Base-by-base conservation (phyloP, 1,140 invertebrate genomes). In the Nasonia giraulti region DNA sequence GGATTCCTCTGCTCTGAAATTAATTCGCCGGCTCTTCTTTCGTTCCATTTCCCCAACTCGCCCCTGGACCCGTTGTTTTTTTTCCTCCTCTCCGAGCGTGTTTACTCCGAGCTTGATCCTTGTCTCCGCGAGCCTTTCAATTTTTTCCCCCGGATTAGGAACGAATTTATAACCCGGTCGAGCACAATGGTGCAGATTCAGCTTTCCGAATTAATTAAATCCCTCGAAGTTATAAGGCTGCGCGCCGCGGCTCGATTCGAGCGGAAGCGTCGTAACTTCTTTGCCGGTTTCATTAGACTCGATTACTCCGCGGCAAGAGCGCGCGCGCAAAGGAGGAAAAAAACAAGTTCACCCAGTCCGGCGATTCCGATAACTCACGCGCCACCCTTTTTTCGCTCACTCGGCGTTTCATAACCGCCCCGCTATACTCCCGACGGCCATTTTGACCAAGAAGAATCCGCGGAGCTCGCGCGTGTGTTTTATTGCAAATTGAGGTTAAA, bases 401-500 rank as follows among this genome's bases (percentile, higher is more conserved):
- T 33, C 73, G 37, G 6, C 50, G 23, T 71, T 47, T 44, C 79
- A 69, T 79, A 79, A 79, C 77, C 50, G n/a, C 20, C 23, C 12
- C 44, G 2, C 76, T 31, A 27, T 27, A 27, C 3, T 40, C 62
- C 55, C 40, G 8, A n/a, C 79, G 27, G 68, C 76, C 77, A 87
- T 88, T 88, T 80, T 78, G 40, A 44, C 77, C 17, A 85, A 82
- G 83, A 87, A 88, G 88, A 89, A 86, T 82, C 74, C 87, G 27
- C 27, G 27, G 31, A 83, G 47, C 40, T 40, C 74, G 66, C 62
- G 74, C 27, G 17, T 82, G 87, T 86, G 87, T 89, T 92, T 92
- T 92, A 92, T 91, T 91, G 90, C 87, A 91, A 92, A 92, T 92
- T 86, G 91, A 91, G 91, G 91, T 91, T 91, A 91, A 91, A 91